A percentile compares a stretch with the other conserved stretches of the same genome.
phyloP scores from a whole-genome alignment of 2,888 invertebrate genomes.

The Liodrosophila aerea region DNA sequence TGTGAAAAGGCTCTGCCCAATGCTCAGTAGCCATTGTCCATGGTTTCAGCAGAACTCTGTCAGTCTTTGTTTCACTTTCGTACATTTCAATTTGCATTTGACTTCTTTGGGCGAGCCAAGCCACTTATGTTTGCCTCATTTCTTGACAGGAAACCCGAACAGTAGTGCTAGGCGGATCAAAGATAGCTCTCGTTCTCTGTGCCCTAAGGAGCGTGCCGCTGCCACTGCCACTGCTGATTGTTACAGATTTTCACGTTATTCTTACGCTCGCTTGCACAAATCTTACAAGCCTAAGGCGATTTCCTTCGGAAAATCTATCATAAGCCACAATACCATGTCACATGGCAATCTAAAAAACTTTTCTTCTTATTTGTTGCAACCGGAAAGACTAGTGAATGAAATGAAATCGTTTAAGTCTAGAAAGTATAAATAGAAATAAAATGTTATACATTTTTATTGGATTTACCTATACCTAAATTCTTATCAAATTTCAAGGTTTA shows the following conservation, averaged over 20 bases:
- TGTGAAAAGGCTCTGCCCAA: slow-evolving; percentile 78
- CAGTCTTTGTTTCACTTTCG: slow-evolving; percentile 39
- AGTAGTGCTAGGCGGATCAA: slow-evolving; percentile 46
- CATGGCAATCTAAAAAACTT: slow-evolving; percentile 78
- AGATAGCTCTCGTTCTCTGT: slow-evolving; percentile 6
- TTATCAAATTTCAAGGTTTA: too few relatives aligned
- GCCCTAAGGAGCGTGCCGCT: slow-evolving; percentile 49
- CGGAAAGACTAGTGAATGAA: slow-evolving; percentile 10
- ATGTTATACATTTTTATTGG: too few relatives aligned
- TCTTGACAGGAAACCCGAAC: slow-evolving; percentile 38
- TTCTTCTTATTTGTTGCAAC: slow-evolving; percentile 15
- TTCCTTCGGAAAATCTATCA: slow-evolving; percentile 71
- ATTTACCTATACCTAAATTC: too few relatives aligned
- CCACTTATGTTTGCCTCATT: slow-evolving; percentile 69
- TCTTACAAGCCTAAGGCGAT: slow-evolving; percentile 61
- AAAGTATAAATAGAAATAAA: neutral
- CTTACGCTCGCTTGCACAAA: slow-evolving; percentile 57
- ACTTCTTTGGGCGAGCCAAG: slow-evolving; percentile 69
- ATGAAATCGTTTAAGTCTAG: neutral
- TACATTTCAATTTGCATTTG: slow-evolving; percentile 82
- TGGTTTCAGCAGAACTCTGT: slow-evolving; percentile 45
- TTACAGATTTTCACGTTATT: slow-evolving; percentile 53
- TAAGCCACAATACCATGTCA: slow-evolving; percentile 81
- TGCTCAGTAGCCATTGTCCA: slow-evolving; percentile 44
- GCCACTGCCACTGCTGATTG: slow-evolving; percentile 33